phyloP scores from a whole-genome alignment of 2,888 invertebrate genomes.

The Cheilosia pagana region DNA sequence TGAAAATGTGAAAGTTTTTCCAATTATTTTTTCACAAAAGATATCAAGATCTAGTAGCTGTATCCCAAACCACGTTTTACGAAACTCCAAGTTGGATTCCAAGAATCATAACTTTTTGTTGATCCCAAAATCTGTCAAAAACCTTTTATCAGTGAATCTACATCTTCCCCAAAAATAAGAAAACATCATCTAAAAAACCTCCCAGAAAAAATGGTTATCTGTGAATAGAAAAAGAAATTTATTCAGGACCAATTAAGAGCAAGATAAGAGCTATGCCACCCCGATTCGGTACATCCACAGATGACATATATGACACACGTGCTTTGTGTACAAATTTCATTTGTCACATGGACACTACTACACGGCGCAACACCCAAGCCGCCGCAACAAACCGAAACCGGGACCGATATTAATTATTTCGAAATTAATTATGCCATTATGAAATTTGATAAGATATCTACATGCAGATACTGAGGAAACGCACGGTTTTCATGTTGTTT shows the following conservation, averaged over 20 bases:
- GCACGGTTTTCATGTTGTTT: slow-evolving; percentile 63
- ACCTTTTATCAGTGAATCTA: not conserved
- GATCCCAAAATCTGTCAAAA: no score
- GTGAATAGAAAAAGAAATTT: slow-evolving; percentile 42
- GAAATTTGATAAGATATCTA: slow-evolving; percentile 81
- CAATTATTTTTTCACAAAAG: no score
- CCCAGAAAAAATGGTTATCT: slow-evolving; percentile 9
- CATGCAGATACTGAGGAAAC: slow-evolving; percentile 44
- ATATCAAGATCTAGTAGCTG: no score
- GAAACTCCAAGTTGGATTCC: no score
- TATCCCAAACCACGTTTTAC: no score
- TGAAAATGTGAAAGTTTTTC: no score
- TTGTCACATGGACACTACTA: slow-evolving; percentile 15
- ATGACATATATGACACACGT: slow-evolving; percentile 62
- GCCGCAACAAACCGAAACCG: not conserved
- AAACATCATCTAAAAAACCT: not conserved
- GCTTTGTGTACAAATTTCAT: slow-evolving; percentile 32
- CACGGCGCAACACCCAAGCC: not conserved
- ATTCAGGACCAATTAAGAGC: slow-evolving; percentile 46
- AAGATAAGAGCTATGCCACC: slow-evolving; percentile 50
- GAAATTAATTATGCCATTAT: slow-evolving; percentile 83
- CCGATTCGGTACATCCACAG: slow-evolving; percentile 18
- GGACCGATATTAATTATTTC: slow-evolving; percentile 74
- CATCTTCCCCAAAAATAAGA: slow-evolving; percentile 13
- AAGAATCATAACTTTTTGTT: no score